Evolutionary conservation across 2,113 vertebrate species (phyloP).

Genomic region (Vidua macroura): DNA sequence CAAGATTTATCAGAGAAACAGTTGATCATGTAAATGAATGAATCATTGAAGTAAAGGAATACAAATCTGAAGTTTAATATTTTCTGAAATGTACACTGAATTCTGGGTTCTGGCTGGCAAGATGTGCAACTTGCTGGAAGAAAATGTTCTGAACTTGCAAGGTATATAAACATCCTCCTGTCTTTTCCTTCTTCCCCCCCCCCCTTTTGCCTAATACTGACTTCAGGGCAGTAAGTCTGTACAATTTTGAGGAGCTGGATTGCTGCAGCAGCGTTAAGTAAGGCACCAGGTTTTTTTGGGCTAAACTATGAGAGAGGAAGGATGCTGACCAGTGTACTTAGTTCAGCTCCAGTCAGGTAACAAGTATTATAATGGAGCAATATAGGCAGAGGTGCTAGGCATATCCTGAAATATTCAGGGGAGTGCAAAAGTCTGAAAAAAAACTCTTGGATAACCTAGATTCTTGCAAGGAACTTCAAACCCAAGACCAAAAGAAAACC

Average conservation of each 20-base stretch:
- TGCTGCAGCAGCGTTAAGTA: neutral
- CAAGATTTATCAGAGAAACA: neutral
- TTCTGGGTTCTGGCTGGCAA: neutral
- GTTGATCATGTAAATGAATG: neutral
- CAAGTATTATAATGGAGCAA: neutral
- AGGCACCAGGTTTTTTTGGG: neutral
- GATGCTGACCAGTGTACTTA: neutral
- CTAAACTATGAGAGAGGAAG: neutral
- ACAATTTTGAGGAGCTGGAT: neutral
- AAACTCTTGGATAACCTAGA: neutral
- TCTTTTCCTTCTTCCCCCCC: neutral
- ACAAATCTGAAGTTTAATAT: neutral
- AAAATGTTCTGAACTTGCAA: slow-evolving; percentile 19
- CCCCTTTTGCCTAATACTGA: neutral
- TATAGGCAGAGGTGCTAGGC: neutral
- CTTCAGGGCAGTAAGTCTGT: neutral
- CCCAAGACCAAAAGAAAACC: neutral
- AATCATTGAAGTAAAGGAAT: neutral
- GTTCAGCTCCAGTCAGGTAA: neutral
- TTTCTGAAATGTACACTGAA: neutral
- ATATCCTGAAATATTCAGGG: neutral
- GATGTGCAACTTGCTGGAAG: neutral
- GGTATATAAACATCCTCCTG: neutral
- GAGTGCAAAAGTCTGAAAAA: neutral
- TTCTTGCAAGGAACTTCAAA: neutral